Evolutionary conservation across 2,888 invertebrate genomes (phyloP), one percentile per base, ranked within the genome.

Genomic region (Pycnomerus fuliginosus): DNA sequence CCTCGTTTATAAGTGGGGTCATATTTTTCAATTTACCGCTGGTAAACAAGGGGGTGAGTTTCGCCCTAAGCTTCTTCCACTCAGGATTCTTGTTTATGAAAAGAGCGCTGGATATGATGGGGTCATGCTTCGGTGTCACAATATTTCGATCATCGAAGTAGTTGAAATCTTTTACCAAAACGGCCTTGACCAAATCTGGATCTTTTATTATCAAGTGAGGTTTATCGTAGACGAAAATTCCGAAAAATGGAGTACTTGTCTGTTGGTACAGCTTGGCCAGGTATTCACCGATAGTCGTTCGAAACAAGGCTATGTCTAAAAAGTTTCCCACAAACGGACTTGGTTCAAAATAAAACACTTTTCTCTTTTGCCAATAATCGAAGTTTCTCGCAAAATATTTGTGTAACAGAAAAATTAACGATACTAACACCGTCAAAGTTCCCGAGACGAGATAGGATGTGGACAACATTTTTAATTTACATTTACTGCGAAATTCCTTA

Each of bases 21-120:
- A 80, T 78, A 25, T 60, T 64, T 56, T 74, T 79, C 39, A 81
- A 64, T 60, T 79, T 80, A 12, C 76, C 77, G 1, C 74, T 71
- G 1, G 79, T 76, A 55, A 80, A 75, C 0, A 76, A 74, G 0
- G 79, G 79, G 0, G 77, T 74, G 16, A 80, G 60, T 49, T 77
- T 77, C 0, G 70, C 55, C 14, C 81, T 66, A 10, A 78, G 56
- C 20, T 65, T 65, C 54, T 74, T 77, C 81, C 80, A 82, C 1
- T 72, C 70, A 0, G 74, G 72, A 39, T 75, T 76, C 44, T 72
- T 73, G 37, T 74, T 52, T 1, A 72, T 67, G 45, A 78, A 68
- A 31, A 76, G 50, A 52, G 72, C 67, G 37, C 70, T 68, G 50
- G 68, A 64, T 1, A 68, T 66, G n/a, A 74, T 58, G 3, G 72